Percentiles rank a stretch among this genome's conserved stretches.
Evolutionary conservation across 2,113 vertebrate species (phyloP).

Genomic region (Cardinalis cardinalis): DNA sequence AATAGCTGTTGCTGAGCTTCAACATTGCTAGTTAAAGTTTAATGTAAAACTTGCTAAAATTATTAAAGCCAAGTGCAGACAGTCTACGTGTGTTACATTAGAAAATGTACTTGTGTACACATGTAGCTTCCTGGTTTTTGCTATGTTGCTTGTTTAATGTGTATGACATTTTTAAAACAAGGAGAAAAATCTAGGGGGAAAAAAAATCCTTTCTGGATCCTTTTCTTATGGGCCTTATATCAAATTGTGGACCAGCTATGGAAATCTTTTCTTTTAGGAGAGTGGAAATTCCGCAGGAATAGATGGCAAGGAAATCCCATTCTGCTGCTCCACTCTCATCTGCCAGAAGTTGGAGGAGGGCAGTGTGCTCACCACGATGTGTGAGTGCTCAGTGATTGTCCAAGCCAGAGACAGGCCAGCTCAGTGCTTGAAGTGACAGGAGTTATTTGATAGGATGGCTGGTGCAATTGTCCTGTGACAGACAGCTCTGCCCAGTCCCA

Average conservation of each 20-base stretch:
- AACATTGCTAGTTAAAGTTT: background rate
- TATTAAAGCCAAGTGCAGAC: background rate
- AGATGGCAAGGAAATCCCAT: background rate
- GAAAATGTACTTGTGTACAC: background rate
- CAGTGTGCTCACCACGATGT: rapidly evolving
- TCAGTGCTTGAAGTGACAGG: rapidly evolving
- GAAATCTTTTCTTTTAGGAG: background rate
- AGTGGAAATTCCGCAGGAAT: background rate
- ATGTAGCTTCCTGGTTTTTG: background rate
- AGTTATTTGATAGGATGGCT: background rate
- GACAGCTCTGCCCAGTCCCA: background rate
- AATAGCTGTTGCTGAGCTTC: background rate
- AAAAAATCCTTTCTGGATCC: background rate
- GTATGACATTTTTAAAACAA: background rate
- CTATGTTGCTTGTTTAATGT: background rate
- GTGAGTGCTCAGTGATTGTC: background rate
- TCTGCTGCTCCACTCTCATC: background rate
- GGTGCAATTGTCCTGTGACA: background rate
- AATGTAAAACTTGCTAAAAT: background rate
- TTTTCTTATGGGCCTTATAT: background rate
- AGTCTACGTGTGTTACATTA: background rate
- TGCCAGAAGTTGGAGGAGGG: background rate
- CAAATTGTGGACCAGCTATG: background rate
- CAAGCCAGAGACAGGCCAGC: background rate
- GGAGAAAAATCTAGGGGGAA: background rate